Evolutionary conservation across 2,888 invertebrate genomes (phyloP).

Genomic region (Campaea margaritaria): DNA sequence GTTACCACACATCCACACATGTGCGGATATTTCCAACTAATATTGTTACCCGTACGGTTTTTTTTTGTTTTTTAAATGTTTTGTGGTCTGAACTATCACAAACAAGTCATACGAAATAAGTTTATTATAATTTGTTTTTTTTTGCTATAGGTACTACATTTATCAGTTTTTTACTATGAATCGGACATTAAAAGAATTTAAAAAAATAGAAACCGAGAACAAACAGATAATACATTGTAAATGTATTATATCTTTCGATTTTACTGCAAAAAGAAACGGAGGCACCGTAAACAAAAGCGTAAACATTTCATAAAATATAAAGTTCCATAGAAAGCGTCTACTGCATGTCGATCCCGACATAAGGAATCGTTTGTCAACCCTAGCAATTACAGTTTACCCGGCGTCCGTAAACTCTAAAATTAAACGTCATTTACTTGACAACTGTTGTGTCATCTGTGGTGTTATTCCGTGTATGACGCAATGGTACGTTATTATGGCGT

Average conservation of each 20-base stretch:
- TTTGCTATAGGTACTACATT: too few relatives aligned
- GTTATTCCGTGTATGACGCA: slow-evolving; percentile 24
- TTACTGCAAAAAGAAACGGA: not conserved
- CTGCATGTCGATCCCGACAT: slow-evolving; percentile 42
- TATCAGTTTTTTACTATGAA: too few relatives aligned
- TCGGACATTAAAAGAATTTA: too few relatives aligned
- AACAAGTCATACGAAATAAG: slow-evolving; percentile 15
- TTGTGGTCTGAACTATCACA: too few relatives aligned
- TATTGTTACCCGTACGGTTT: too few relatives aligned
- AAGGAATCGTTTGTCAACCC: slow-evolving; percentile 64
- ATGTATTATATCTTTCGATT: too few relatives aligned
- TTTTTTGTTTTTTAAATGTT: too few relatives aligned
- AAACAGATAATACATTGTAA: too few relatives aligned
- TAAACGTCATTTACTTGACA: slow-evolving; percentile 50
- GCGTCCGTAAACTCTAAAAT: slow-evolving; percentile 52
- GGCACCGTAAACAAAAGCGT: not conserved
- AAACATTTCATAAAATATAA: slow-evolving; percentile 23
- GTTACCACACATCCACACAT: too few relatives aligned
- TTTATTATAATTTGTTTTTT: not conserved
- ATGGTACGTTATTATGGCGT: slow-evolving; percentile 45
- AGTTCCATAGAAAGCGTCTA: slow-evolving; percentile 53
- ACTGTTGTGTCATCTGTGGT: slow-evolving; percentile 11
- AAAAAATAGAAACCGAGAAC: too few relatives aligned
- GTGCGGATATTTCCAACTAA: too few relatives aligned
- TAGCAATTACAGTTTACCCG: slow-evolving; percentile 55